A percentile compares a stretch with the other conserved stretches of the same genome.
Evolutionary conservation across 2,888 invertebrate species (phyloP).

Genomic region (Hirtodrosophila histrioides): DNA sequence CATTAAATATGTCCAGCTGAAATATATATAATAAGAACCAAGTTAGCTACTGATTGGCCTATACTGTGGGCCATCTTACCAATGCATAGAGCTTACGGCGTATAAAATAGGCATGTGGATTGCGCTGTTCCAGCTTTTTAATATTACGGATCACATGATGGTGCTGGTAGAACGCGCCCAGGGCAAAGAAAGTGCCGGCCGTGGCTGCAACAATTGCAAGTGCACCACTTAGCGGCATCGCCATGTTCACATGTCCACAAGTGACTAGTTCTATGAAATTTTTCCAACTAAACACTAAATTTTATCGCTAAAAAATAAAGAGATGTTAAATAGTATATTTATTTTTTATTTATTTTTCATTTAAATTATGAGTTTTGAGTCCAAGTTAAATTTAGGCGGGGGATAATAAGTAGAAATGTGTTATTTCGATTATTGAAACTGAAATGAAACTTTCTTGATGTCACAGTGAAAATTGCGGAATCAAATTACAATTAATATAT

Average conservation of each 20-base stretch:
- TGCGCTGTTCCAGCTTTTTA: constrained; percentile 52
- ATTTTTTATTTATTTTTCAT: background rate
- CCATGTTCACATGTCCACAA: constrained; percentile 30
- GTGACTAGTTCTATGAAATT: constrained; percentile 3
- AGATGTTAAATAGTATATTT: background rate
- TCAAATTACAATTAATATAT: too few species aligned
- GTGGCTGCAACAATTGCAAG: constrained; percentile 68
- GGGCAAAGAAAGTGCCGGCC: constrained; percentile 68
- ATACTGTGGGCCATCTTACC: constrained; percentile 30
- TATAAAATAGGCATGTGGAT: constrained; percentile 71
- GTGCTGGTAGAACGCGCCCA: constrained; percentile 75
- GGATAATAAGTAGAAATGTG: too few species aligned
- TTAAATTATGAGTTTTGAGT: constrained; percentile 11
- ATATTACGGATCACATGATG: constrained; percentile 63
- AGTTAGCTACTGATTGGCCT: too few species aligned
- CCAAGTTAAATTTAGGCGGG: background rate
- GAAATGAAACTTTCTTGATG: too few species aligned
- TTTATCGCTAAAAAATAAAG: constrained; percentile 12
- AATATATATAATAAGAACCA: background rate
- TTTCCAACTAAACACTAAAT: constrained; percentile 19
- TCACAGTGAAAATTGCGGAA: too few species aligned
- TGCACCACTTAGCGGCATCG: constrained; percentile 41
- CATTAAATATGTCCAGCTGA: constrained; percentile 55
- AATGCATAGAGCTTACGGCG: constrained; percentile 62
- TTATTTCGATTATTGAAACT: too few species aligned